phyloP scores from a whole-genome alignment of 2,113 vertebrate species.

The Barbus barbus region DNA sequence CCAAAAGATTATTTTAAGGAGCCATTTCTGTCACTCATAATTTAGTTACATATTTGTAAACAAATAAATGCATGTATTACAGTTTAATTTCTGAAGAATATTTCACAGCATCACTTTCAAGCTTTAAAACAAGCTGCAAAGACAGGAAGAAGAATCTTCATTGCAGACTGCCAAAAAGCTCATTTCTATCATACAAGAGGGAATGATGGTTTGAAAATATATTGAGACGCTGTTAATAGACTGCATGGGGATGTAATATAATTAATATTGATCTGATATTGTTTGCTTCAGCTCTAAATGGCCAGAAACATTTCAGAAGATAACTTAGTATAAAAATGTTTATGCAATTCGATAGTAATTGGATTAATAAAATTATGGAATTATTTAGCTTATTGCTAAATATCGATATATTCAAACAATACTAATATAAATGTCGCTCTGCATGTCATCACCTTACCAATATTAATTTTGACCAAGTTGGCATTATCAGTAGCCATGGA shows the following conservation, averaged over 20 bases:
- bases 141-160: not conserved
- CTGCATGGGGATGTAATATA: not conserved
- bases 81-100: not conserved
- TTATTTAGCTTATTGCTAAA: not conserved
- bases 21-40: not conserved
- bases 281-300: not conserved
- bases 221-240: slow-evolving; percentile 2
- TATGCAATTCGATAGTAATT: not conserved
- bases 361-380: not conserved
- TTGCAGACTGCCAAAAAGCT: not conserved
- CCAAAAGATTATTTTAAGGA: not conserved
- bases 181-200: not conserved
- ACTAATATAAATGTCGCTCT: not conserved
- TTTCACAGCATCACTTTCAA: not conserved
- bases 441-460: not conserved
- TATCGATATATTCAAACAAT: not conserved
- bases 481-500: slow-evolving; percentile 20
- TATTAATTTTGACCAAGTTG: not conserved
- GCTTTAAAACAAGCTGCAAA: not conserved
- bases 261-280: not conserved
- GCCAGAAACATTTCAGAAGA: not conserved
- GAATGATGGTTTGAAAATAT: not conserved
- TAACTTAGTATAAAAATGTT: not conserved
- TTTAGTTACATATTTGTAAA: not conserved
- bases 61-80: not conserved